Evolutionary conservation across 2,888 invertebrate genomes (phyloP), one percentile per base, ranked within the genome.

Genomic region (Sesia bembeciformis): DNA sequence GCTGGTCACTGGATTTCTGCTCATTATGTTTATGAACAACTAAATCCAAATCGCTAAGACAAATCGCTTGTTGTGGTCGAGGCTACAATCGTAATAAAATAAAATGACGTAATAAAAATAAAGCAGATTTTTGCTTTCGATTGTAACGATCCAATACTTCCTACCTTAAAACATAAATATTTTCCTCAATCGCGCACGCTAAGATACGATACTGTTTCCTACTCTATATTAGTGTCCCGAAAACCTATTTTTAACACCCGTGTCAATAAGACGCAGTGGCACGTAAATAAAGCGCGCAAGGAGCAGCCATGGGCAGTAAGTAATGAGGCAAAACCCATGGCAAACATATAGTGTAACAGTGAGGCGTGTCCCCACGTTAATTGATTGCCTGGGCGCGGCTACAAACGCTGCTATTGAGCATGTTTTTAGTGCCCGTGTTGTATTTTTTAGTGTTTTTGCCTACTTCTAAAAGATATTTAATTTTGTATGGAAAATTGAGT

Each of bases 331-430:
- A 68, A 70, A 65, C 68, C 69, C 70, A 73, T 64, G 59, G 78
- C 76, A 86, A 86, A 85, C 85, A 82, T 84, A 85, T 84, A 79
- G 76, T 75, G 78, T 84, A 76, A 81, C 83, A 70, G 65, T n/a
- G 49, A 54, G 60, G 60, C 53, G 57, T 49, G 55, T 49, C 54
- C 50, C 42, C 49, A 52, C 57, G 54, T 51, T 41, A 51, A 87
- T 87, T 87, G 86, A 87, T 86, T 86, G 82, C 75, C 57, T 57
- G 64, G 74, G 81, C 81, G 72, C 78, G 68, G 54, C 54, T 8
- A 40, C 52, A 40, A 40, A n/a, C 40, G 41, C 23, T 40, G 42
- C 50, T 38, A 50, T 50, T 39, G 50, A 50, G 5, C 23, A 42
- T 52, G 40, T 52, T 52, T 40, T 52, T 52, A 52, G 4, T 52